Evolutionary conservation across 2,113 vertebrate species (phyloP).

Genomic region (Condylura cristata): DNA sequence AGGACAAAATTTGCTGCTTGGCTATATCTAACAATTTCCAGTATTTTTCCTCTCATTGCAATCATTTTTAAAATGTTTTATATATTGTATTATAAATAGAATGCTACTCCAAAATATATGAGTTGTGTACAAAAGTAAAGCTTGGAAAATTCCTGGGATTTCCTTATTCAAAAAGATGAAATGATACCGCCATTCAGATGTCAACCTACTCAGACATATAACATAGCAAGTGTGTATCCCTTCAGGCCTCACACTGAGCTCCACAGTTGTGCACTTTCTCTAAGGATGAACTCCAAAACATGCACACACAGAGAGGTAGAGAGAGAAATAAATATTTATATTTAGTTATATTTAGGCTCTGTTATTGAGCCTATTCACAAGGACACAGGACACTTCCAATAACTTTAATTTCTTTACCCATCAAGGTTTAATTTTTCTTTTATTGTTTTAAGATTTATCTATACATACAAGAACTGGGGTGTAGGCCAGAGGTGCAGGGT

Average conservation of each 20-base stretch:
- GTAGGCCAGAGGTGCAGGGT: no score
- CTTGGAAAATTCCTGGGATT: neutral
- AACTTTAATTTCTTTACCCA: neutral
- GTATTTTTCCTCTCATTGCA: neutral
- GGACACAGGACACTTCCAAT: neutral
- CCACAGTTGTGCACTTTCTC: neutral
- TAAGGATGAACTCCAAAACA: neutral
- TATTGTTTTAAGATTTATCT: no score
- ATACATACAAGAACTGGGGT: no score
- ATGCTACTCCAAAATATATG: neutral
- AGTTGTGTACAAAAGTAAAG: neutral
- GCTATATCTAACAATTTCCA: neutral
- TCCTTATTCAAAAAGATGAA: neutral
- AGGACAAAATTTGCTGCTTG: neutral
- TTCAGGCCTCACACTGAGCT: neutral
- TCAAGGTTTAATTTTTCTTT: neutral
- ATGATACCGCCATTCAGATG: neutral
- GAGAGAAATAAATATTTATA: neutral
- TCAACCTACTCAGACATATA: rapidly evolving
- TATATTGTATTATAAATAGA: constrained; percentile 14
- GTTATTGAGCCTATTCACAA: no score
- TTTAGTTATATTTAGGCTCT: neutral
- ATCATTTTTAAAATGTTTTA: neutral
- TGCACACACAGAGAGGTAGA: rapidly evolving
- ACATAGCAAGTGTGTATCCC: neutral